phyloP scores from a whole-genome alignment of 2,797 vertebrate genomes.

The Thaleichthys pacificus region DNA sequence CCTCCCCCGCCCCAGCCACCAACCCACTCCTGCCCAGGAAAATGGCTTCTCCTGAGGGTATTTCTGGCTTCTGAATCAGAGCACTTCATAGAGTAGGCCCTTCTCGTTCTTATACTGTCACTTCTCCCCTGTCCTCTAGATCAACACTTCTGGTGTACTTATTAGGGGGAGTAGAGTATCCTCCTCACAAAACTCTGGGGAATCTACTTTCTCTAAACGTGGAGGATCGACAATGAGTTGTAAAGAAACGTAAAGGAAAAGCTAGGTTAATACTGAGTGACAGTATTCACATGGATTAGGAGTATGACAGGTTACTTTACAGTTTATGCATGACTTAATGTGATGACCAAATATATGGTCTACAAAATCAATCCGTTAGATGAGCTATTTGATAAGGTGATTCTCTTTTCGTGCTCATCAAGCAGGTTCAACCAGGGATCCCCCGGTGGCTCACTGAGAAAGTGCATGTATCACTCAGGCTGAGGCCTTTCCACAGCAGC shows the following conservation, averaged over 20 bases:
- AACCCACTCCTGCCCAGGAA: slow-evolving; percentile 12
- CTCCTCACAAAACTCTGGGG: slow-evolving; percentile 40
- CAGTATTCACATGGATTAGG: slow-evolving; percentile 20
- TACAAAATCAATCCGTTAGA: slow-evolving; percentile 20
- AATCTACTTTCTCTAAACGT: slow-evolving; percentile 37
- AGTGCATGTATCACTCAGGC: too few relatives aligned
- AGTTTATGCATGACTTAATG: slow-evolving; percentile 14
- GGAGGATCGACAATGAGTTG: not conserved
- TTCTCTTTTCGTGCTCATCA: slow-evolving; percentile 20
- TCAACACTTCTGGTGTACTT: slow-evolving; percentile 49
- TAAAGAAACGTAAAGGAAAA: not conserved
- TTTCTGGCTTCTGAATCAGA: slow-evolving; percentile 71
- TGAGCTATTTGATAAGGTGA: slow-evolving; percentile 28
- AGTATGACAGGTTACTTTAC: slow-evolving; percentile 15
- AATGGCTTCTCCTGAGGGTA: slow-evolving; percentile 69
- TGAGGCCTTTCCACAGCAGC: not conserved
- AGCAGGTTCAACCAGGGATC: not conserved
- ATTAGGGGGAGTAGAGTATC: slow-evolving; percentile 27
- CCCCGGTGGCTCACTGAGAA: too few relatives aligned
- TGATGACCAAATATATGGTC: slow-evolving; percentile 11
- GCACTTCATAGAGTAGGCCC: slow-evolving; percentile 55
- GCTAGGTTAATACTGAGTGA: not conserved
- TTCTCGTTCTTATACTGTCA: slow-evolving; percentile 59
- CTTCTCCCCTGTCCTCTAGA: slow-evolving; percentile 65
- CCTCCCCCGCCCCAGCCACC: slow-evolving; percentile 27